A percentile compares a stretch with the other conserved stretches of the same genome.
These are phyloP conservation scores for Halcyon smyrnensis DNA, from an alignment of 2,797 vertebrate species.

Conservation along the genomic window DNA sequence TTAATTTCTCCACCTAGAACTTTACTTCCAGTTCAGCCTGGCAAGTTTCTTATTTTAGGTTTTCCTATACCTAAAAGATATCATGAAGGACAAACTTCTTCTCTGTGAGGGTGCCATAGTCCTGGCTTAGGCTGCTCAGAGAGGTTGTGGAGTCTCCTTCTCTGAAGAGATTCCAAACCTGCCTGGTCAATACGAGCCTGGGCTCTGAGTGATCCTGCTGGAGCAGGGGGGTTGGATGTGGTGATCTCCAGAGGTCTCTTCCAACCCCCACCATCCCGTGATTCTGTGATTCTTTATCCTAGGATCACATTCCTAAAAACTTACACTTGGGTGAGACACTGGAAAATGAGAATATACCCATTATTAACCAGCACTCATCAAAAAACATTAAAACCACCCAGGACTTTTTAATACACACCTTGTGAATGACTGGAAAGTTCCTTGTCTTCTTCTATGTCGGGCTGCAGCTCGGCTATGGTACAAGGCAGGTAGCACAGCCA, in stretches of 20 bases:
- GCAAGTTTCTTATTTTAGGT: not conserved
- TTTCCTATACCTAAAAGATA: not conserved
- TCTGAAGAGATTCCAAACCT: not conserved
- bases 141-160: not conserved
- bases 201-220: not conserved
- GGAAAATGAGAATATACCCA: not conserved
- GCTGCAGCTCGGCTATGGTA: not conserved
- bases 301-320: not conserved
- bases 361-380: not conserved
- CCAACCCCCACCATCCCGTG: not conserved
- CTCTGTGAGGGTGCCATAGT: not conserved
- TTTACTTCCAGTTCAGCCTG: not conserved
- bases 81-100: not conserved
- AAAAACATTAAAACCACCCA: not conserved
- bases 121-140: not conserved
- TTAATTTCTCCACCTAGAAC: not conserved
- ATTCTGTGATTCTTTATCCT: not conserved
- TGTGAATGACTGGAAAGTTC: not conserved
- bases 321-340: not conserved
- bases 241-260: too few relatives aligned
- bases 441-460: accelerated
- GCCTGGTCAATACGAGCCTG: not conserved
- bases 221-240: not conserved
- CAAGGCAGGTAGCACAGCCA: not conserved
- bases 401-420: not conserved